These are phyloP conservation scores for Callosobruchus maculatus DNA, from an alignment of 2,888 invertebrate species.

Conservation along the genomic window DNA sequence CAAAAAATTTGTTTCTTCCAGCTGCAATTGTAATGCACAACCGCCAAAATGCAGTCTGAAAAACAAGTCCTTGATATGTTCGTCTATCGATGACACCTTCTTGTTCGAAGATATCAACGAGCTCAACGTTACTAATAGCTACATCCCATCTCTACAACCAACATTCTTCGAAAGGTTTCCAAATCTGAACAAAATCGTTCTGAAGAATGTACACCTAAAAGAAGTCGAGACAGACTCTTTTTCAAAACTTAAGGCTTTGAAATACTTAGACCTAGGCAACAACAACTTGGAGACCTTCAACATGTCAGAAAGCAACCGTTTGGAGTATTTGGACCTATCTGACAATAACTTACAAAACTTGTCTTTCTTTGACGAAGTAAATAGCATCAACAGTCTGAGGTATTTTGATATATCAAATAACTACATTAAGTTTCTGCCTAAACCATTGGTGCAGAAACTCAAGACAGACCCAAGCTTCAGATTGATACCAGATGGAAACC, in stretches of 20 bases:
- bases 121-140: background rate
- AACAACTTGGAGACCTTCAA: background rate
- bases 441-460: background rate
- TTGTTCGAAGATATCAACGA: background rate
- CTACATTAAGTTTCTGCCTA: background rate
- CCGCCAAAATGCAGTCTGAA: background rate
- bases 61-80: background rate
- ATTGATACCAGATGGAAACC: background rate
- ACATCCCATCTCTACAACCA: background rate
- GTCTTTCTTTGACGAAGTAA: background rate
- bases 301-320: background rate
- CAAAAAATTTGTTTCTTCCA: background rate
- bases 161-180: background rate
- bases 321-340: background rate
- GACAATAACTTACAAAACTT: background rate
- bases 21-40: background rate
- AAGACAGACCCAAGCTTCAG: background rate
- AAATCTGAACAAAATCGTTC: background rate
- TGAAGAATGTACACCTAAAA: background rate
- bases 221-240: background rate
- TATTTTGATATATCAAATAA: background rate
- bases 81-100: background rate
- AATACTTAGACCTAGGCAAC: background rate
- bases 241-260: background rate
- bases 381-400: background rate